These are phyloP conservation scores for Lacerta bilineata DNA, from an alignment of 2,797 vertebrate genomes.

Conservation along the genomic window DNA sequence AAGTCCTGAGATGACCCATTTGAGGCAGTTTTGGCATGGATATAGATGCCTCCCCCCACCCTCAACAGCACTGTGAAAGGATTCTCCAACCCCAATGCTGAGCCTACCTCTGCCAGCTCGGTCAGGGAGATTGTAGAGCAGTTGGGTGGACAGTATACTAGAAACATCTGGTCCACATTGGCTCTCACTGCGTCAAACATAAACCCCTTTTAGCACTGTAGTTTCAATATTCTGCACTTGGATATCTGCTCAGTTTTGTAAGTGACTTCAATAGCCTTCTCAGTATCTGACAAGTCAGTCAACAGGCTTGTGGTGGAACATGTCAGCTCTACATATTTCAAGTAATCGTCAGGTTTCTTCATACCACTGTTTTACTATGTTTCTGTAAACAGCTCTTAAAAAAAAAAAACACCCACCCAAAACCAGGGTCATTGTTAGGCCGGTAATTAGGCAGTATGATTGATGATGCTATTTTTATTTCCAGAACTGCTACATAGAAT, in stretches of 20 bases:
- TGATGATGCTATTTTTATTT: constrained; percentile 40
- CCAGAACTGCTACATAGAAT: constrained; percentile 27
- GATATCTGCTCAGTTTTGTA: neutral
- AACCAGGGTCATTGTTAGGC: constrained; percentile 15
- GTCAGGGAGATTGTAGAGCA: too few relatives aligned
- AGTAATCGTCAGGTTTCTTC: constrained; percentile 22
- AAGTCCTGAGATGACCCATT: too few relatives aligned
- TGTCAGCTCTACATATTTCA: constrained; percentile 24
- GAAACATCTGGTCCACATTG: too few relatives aligned
- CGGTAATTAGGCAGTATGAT: constrained; percentile 35
- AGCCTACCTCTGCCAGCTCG: too few relatives aligned
- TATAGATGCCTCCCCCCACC: too few relatives aligned
- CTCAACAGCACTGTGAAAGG: too few relatives aligned
- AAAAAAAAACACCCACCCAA: neutral
- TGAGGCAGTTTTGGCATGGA: too few relatives aligned
- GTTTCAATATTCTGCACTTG: neutral
- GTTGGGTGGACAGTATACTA: too few relatives aligned
- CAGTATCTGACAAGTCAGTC: constrained; percentile 10
- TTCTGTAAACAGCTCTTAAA: neutral
- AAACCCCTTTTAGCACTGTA: neutral
- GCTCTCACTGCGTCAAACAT: neutral
- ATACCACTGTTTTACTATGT: neutral
- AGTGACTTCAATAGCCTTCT: neutral
- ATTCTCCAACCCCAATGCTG: too few relatives aligned
- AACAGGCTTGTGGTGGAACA: neutral